phyloP scores from a whole-genome alignment of 2,113 vertebrate genomes.

The Eupsittula cactorum region DNA sequence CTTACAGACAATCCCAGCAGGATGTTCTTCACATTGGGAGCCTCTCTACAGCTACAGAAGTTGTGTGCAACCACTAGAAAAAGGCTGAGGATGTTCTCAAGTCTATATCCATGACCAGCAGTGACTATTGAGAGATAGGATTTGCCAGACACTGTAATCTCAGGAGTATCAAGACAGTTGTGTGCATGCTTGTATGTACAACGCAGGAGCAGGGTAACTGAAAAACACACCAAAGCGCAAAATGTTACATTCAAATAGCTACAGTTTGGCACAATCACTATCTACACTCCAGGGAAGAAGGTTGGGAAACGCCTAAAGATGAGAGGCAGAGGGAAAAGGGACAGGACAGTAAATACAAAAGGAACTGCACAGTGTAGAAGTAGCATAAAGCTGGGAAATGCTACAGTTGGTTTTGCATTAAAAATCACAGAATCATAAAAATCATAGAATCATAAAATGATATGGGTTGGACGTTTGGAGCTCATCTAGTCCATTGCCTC shows the following conservation, averaged over 20 bases:
- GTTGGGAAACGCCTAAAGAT: background rate
- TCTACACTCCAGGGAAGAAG: background rate
- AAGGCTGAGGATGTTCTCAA: background rate
- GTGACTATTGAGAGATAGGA: background rate
- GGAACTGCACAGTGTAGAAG: background rate
- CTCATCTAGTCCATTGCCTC: background rate
- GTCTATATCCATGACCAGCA: background rate
- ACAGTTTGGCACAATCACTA: background rate
- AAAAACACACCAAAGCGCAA: background rate
- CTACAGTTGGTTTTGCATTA: background rate
- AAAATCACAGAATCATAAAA: background rate
- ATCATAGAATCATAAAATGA: background rate
- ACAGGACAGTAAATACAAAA: background rate
- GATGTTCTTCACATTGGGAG: background rate
- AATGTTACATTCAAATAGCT: background rate
- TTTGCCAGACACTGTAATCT: background rate
- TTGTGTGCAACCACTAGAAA: background rate
- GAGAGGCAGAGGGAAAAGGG: background rate
- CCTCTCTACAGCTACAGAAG: background rate
- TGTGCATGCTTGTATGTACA: background rate
- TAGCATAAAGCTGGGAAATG: background rate
- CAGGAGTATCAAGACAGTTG: background rate
- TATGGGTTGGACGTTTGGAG: background rate
- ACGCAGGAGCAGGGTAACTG: background rate
- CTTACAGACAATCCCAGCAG: background rate